These are phyloP conservation scores for Cheirogaleus medius DNA, from an alignment of 2,113 vertebrate genomes.

Conservation along the genomic window DNA sequence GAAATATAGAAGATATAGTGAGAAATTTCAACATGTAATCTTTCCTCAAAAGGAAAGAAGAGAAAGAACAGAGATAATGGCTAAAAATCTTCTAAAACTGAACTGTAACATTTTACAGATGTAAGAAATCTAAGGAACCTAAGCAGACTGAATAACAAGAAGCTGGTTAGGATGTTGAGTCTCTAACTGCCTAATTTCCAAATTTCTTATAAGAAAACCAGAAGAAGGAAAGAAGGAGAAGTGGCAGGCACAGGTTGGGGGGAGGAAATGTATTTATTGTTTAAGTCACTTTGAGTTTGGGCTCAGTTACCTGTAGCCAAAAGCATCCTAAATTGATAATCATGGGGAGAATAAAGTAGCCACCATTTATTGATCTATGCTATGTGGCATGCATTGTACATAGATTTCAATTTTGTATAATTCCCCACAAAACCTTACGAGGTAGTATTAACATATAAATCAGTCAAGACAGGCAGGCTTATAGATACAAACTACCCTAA, in stretches of 20 bases:
- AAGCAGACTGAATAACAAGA: not conserved
- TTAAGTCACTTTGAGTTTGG: constrained; percentile 5
- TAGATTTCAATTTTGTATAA: constrained; percentile 13
- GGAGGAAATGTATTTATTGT: not conserved
- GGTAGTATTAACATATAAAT: not conserved
- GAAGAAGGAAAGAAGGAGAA: not conserved
- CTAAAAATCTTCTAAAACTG: constrained; percentile 8
- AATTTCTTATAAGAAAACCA: not conserved
- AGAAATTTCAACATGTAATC: constrained; percentile 15
- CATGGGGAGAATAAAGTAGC: not conserved
- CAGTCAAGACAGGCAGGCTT: not conserved
- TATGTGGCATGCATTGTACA: not conserved
- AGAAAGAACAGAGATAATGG: not conserved
- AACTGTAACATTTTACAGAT: not conserved
- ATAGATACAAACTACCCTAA: not conserved
- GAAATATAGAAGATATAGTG: not conserved
- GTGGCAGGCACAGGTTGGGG: not conserved
- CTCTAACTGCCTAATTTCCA: not conserved
- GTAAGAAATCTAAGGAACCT: not conserved
- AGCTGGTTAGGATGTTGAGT: not conserved
- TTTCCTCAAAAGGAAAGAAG: not conserved
- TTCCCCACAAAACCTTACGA: not conserved
- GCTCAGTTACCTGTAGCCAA: not conserved
- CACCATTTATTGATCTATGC: not conserved
- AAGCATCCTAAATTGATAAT: constrained; percentile 25